These are phyloP conservation scores for Parnassius orleans DNA, from an alignment of 2,888 invertebrate genomes.

Conservation along the genomic window DNA sequence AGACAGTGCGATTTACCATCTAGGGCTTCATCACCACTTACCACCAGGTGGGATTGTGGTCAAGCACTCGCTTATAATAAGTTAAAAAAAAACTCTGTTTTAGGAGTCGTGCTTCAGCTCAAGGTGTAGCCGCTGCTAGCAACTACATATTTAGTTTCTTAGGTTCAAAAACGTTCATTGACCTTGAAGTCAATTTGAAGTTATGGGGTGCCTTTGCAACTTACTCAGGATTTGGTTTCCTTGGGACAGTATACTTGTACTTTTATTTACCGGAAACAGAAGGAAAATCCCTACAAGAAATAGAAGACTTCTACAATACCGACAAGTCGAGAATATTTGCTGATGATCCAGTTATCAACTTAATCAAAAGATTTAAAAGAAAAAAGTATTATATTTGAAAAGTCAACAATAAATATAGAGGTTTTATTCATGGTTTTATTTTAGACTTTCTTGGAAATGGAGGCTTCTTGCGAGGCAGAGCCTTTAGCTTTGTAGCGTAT, in stretches of 20 bases:
- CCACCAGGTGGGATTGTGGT: too few relatives aligned
- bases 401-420: not conserved
- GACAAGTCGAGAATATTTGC: constrained; percentile 63
- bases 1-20: too few relatives aligned
- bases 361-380: constrained; percentile 54
- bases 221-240: constrained; percentile 66
- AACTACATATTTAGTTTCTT: constrained; percentile 76
- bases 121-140: constrained; percentile 76
- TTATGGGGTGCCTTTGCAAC: constrained; percentile 75
- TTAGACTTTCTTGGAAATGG: too few relatives aligned
- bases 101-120: constrained; percentile 77
- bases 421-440: not conserved
- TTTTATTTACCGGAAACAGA: constrained; percentile 80
- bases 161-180: constrained; percentile 76
- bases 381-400: constrained; percentile 30
- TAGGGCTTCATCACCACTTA: too few relatives aligned
- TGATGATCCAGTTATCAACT: constrained; percentile 64
- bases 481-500: too few relatives aligned
- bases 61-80: too few relatives aligned
- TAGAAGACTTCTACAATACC: constrained; percentile 64
- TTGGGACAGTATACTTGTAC: constrained; percentile 74
- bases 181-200: constrained; percentile 62
- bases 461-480: too few relatives aligned
- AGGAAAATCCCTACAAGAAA: constrained; percentile 73
- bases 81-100: not conserved